Evolutionary conservation across 2,113 vertebrate genomes (phyloP), one percentile per base, ranked within the genome.

Genomic region (Apodemus speciosus): DNA sequence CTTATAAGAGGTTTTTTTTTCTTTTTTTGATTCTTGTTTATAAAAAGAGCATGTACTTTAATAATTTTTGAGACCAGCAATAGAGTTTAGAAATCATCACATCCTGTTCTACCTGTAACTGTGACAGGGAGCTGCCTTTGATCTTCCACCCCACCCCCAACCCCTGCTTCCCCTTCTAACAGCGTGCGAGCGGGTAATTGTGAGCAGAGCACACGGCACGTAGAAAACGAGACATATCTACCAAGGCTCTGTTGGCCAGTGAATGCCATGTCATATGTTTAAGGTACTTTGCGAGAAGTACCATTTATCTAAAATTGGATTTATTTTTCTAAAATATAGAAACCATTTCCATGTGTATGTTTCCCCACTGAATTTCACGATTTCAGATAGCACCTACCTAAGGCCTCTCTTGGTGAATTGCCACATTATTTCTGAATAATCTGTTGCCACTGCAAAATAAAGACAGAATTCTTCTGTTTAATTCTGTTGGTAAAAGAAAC

Each of bases 341-440:
- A 97, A 89, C 91, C 71, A 95, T 90, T 96, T 95, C 94, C 40
- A 25, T 88, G 89, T 93, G 71, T 95, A 91, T 95, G 89, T 96
- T 97, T 96, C 96, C 91, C 95, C 83, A 97, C 92, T 96, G 94
- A 93, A 95, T 95, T 97, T 96, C 95, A 95, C 94, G 93, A 97
- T 93, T 97, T 97, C 95, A 97, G 91, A 94, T 95, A 96, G 76
- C 94, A 96, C 95, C 96, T 96, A 92, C 91, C 94, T 96, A 94
- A 94, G 95, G 93, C 91, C 80, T 95, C 89, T 97, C 95, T 95
- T 96, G 96, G 93, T 97, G 72, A 96, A 81, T 92, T 95, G 96
- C 96, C 87, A 95, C 89, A 93, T 89, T 92, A 95, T 95, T 96
- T 89, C 95, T 68, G 16, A 95, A 95, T 97, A 96, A 95, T 96